phyloP scores from a whole-genome alignment of 2,113 vertebrate species.

The Odobenus rosmarus region DNA sequence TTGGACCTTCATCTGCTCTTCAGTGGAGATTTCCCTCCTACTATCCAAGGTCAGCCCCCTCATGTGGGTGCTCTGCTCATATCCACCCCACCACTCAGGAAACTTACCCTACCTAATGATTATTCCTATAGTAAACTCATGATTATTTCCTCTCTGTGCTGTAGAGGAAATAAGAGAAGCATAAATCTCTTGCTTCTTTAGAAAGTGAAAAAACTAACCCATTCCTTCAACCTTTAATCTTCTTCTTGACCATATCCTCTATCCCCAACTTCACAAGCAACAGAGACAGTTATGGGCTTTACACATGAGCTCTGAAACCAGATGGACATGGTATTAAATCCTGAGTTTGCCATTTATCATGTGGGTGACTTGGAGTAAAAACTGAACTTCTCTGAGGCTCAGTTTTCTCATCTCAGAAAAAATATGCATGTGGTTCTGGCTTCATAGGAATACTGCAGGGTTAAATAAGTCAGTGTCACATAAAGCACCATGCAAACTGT shows the following conservation, averaged over 20 bases:
- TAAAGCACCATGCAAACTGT: background rate
- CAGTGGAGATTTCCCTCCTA: background rate
- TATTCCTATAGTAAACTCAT: background rate
- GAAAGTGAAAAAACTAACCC: background rate
- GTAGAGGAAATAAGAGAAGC: background rate
- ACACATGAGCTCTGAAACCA: background rate
- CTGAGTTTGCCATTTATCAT: background rate
- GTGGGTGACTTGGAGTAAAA: background rate
- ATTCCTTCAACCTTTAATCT: background rate
- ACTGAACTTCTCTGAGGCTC: background rate
- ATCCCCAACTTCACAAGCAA: background rate
- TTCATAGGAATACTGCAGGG: background rate
- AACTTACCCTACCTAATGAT: background rate
- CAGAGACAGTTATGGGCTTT: accelerated
- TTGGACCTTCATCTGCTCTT: background rate
- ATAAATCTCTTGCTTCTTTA: background rate
- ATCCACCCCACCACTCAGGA: background rate
- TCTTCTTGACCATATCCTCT: background rate
- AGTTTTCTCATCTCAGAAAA: background rate
- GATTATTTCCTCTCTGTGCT: background rate
- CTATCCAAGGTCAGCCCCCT: background rate
- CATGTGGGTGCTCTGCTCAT: too few species aligned
- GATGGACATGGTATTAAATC: background rate
- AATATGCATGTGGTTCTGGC: accelerated
- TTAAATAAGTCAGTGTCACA: background rate